A percentile compares a stretch with the other conserved stretches of the same genome.
Conservation (phyloP, 2,113 vertebrate genomes). For the Laticauda laticaudata region DNA sequence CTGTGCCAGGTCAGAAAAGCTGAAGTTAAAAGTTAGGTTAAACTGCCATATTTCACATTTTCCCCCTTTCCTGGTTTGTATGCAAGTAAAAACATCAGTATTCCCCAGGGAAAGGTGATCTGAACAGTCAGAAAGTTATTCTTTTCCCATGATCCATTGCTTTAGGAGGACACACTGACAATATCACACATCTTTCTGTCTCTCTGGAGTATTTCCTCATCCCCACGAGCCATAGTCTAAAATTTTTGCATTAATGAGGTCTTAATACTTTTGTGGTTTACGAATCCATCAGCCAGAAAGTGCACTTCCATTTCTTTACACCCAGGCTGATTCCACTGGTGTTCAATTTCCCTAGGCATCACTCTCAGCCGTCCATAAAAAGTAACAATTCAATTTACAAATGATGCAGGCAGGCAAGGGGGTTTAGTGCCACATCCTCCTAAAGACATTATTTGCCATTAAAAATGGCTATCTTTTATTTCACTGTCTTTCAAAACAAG, state of each 20-base stretch:
- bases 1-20: not conserved
- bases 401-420: constrained; percentile 45
- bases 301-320: constrained; percentile 44
- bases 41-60: constrained; percentile 14
- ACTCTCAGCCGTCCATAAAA: constrained; percentile 29
- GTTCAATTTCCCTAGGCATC: constrained; percentile 42
- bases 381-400: constrained; percentile 50
- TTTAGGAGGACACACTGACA: constrained; percentile 17
- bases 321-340: constrained; percentile 31
- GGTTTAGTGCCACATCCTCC: constrained; percentile 38
- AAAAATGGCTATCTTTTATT: constrained; percentile 49
- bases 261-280: constrained; percentile 51
- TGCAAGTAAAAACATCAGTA: constrained; percentile 22
- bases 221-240: constrained; percentile 38
- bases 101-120: constrained; percentile 32
- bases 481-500: constrained; percentile 55
- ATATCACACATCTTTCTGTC: constrained; percentile 12
- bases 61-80: constrained; percentile 14
- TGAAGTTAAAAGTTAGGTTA: not conserved
- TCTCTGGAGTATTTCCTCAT: constrained; percentile 6
- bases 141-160: not conserved
- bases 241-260: constrained; percentile 46
- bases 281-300: constrained; percentile 47
- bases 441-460: constrained; percentile 53
- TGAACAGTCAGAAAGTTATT: constrained; percentile 26